A percentile compares a stretch with the other conserved stretches of the same genome.
phyloP scores from a whole-genome alignment of 2,888 invertebrate species.

The Leptogaster cylindrica region DNA sequence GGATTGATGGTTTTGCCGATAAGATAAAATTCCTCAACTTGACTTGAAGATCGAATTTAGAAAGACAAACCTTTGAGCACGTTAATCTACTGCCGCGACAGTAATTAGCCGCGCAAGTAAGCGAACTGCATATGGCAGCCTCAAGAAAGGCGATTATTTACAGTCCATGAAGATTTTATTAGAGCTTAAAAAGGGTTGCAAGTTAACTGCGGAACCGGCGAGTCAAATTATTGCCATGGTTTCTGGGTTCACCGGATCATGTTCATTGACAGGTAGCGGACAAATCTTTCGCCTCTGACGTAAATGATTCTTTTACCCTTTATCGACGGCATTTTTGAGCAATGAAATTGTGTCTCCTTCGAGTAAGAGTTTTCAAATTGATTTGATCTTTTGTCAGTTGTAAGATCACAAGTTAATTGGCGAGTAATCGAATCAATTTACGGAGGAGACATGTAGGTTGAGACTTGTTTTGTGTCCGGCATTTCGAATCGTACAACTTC shows the following conservation, averaged over 20 bases:
- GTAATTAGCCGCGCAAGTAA: conserved; percentile 10
- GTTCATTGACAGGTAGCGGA: neutral
- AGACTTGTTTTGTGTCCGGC: neutral
- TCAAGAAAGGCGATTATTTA: no score
- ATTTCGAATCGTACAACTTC: neutral
- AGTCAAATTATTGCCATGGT: neutral
- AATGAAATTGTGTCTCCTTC: conserved; percentile 5
- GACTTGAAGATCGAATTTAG: neutral
- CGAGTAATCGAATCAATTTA: conserved; percentile 21
- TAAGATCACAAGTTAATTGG: conserved; percentile 18
- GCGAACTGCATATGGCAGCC: conserved; percentile 6
- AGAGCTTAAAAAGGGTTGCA: no score
- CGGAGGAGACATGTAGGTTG: neutral
- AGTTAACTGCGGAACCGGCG: neutral
- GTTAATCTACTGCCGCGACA: neutral
- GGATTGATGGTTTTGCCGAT: no score
- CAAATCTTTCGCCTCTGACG: no score
- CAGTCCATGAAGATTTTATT: no score
- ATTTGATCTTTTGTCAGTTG: conserved; percentile 12
- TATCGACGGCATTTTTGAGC: no score
- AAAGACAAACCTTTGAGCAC: conserved; percentile 17
- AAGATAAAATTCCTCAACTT: conserved; percentile 32
- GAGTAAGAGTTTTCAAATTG: conserved; percentile 13
- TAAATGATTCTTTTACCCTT: no score
- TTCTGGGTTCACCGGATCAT: neutral